Conservation (phyloP, 2,113 vertebrate genomes). For the Silurus meridionalis region DNA sequence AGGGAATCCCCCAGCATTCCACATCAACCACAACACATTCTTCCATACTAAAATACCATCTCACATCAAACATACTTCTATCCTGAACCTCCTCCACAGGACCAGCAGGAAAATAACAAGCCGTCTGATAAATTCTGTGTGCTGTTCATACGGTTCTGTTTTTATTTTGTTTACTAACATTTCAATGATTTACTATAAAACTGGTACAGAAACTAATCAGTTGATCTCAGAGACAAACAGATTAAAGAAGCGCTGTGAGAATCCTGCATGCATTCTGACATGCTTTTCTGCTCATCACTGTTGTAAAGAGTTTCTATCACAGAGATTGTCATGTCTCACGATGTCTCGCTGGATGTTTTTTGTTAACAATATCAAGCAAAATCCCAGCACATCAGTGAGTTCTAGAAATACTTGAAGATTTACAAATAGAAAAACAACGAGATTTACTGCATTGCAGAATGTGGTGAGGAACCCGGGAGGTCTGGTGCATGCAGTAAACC, state of each 20-base stretch:
- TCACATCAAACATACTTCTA: background rate
- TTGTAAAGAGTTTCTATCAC: background rate
- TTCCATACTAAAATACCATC: background rate
- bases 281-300: background rate
- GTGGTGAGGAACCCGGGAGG: no score
- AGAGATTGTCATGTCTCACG: no score
- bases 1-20: constrained; percentile 56
- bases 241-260: background rate
- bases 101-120: background rate
- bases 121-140: background rate
- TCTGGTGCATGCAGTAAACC: no score
- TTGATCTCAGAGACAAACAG: background rate
- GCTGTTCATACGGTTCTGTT: background rate
- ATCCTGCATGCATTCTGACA: background rate
- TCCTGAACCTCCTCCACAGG: background rate
- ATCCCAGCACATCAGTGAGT: no score
- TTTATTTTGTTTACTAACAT: background rate
- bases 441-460: no score
- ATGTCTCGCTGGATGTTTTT: no score
- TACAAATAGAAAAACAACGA: no score
- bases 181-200: background rate
- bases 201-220: background rate
- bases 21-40: background rate
- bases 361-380: no score
- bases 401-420: no score